Base-by-base conservation (phyloP, 2,113 vertebrate species). In the Agapornis roseicollis region DNA sequence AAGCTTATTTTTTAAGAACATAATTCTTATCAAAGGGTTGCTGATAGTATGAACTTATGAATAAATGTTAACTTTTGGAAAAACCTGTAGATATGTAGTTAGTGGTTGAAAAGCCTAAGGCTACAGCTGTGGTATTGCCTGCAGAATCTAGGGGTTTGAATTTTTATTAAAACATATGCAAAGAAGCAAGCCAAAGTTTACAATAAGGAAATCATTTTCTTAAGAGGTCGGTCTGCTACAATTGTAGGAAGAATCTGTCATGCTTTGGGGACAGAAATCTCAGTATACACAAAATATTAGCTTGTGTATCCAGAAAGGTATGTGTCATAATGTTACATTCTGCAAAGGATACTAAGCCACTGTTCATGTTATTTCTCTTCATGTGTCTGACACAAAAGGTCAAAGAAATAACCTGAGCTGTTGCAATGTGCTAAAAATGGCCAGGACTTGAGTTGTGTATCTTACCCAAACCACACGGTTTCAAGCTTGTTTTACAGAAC, bases 51-150 rank as follows among this genome's bases (percentile, higher is more conserved):
- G 91, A 96, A 79, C 83, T 95, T 90, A 92, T 6, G 77, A 96
- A 96, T 96, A 96, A 97, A 97, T 96, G 94, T 95, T 96, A 96
- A 94, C 88, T 96, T 95, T 96, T 96, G 83, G 73, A 93, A 95
- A 95, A 97, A 92, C 56, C 58, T 68, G 70, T 60, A 92, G 83
- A 93, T 66, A 89, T 80, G 85, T 88, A 96, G 90, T 93, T 81
- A 92, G 85, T 95, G 52, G 88, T 94, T 89, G 56, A 60, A 91
- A 91, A 91, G 53, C 29, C 9, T 22, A 10, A 90, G 78, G 50
- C 63, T 88, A 11, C 65, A 53, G 74, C 49, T 90, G 76, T 80
- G 82, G 10, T 93, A 37, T 41, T 85, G 82, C 90, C 69, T 90
- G 50, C 28, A 78, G 61, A 42, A 65, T n/a, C 33, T 47, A 65